Evolutionary conservation across 2,888 invertebrate genomes (phyloP).

Genomic region (Cataglyphis rosenhaueri): DNA sequence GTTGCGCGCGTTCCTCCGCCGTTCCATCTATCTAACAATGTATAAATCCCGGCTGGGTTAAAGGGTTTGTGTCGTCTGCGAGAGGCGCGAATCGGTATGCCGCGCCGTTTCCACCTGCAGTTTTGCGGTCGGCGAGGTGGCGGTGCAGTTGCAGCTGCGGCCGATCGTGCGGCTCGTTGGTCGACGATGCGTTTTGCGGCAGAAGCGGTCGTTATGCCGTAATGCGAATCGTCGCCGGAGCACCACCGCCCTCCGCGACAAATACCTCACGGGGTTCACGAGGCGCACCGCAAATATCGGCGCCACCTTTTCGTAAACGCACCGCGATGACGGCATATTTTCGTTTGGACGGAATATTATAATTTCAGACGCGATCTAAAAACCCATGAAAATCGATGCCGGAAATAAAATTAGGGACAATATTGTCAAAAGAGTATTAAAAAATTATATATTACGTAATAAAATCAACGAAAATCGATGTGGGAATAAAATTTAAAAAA

Average conservation of each 20-base stretch:
- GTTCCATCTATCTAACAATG: constrained; percentile 40
- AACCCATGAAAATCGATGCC: not conserved
- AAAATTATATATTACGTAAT: not conserved
- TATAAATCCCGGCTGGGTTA: constrained; percentile 32
- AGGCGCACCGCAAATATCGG: constrained; percentile 71
- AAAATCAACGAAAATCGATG: too few species aligned
- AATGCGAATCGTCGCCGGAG: constrained; percentile 66
- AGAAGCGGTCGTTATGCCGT: constrained; percentile 72
- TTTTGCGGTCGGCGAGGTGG: constrained; percentile 75
- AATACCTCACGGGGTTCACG: constrained; percentile 64
- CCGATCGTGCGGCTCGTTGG: constrained; percentile 69
- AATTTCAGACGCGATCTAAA: not conserved
- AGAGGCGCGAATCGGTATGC: constrained; percentile 58
- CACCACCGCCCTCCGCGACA: constrained; percentile 3
- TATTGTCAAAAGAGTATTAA: not conserved
- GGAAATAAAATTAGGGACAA: not conserved
- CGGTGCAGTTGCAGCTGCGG: constrained; percentile 71
- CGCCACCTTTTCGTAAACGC: constrained; percentile 69
- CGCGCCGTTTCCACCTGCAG: constrained; percentile 69
- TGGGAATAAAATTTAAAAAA: not conserved
- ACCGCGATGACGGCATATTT: not conserved
- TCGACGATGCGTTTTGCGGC: constrained; percentile 75
- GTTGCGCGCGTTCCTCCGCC: constrained; percentile 48
- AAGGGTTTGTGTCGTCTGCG: constrained; percentile 47
- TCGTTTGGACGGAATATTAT: not conserved